Percentiles rank a stretch among this genome's conserved stretches.
phyloP scores from a whole-genome alignment of 2,888 invertebrate species.

The Heliconius hortense region DNA sequence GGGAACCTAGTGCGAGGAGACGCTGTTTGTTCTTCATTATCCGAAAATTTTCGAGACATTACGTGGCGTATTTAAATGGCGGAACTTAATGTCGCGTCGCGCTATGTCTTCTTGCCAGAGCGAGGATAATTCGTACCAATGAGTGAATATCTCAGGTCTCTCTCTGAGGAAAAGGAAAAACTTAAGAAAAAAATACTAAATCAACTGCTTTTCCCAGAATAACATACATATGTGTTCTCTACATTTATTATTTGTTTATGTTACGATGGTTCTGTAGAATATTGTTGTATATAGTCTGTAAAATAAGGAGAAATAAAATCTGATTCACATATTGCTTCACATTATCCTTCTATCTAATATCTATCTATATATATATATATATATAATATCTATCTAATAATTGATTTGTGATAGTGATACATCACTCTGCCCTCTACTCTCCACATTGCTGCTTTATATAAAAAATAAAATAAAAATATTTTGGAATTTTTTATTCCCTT shows the following conservation, averaged over 20 bases:
- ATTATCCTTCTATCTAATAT: no score
- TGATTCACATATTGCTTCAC: neutral
- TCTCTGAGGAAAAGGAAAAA: conserved; percentile 7
- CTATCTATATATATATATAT: no score
- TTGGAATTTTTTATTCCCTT: neutral
- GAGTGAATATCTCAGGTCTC: no score
- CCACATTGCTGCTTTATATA: neutral
- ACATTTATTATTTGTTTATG: conserved; percentile 1
- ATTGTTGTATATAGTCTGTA: neutral
- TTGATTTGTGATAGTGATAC: no score
- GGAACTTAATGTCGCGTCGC: neutral
- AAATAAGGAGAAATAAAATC: neutral
- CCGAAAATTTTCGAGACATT: no score
- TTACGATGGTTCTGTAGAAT: conserved; percentile 4
- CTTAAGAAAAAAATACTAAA: neutral
- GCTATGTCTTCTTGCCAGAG: neutral
- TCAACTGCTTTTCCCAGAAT: neutral
- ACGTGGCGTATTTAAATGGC: no score
- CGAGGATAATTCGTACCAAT: neutral
- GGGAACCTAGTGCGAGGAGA: no score
- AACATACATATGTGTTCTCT: neutral
- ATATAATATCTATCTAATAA: no score
- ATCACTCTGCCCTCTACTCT: no score
- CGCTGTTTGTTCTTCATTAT: no score
- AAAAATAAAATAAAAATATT: neutral